These are phyloP conservation scores for Saxidomus purpurata DNA, from an alignment of 1,140 invertebrate genomes.

Conservation along the genomic window DNA sequence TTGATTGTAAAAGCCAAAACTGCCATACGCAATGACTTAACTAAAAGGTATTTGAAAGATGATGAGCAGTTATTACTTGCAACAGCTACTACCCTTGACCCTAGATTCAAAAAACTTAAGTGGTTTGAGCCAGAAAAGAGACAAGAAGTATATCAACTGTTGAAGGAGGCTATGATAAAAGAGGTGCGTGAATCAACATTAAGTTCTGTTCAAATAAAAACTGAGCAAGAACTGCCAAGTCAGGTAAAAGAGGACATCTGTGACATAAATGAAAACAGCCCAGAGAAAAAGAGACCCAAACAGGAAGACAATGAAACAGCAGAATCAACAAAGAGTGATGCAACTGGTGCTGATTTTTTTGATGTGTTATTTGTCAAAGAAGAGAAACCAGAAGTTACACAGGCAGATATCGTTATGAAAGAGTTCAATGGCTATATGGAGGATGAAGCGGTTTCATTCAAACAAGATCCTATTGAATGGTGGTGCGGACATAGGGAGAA, in stretches of 20 bases:
- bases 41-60: constrained; percentile 19
- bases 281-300: neutral
- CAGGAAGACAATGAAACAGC: neutral
- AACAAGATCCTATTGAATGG: constrained; percentile 52
- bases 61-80: neutral
- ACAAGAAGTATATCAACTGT: neutral
- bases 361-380: constrained; percentile 20
- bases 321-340: neutral
- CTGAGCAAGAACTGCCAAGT: neutral
- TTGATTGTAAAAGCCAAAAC: constrained; percentile 33
- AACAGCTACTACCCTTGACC: constrained; percentile 11
- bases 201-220: neutral
- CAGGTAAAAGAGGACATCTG: neutral
- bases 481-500: constrained; percentile 1
- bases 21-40: neutral
- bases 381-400: neutral
- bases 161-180: constrained; percentile 10
- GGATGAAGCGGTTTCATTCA: constrained; percentile 7
- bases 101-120: constrained; percentile 18
- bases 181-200: neutral
- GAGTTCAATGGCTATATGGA: constrained; percentile 44
- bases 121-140: constrained; percentile 14
- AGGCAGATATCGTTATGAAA: neutral
- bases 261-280: neutral
- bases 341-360: constrained; percentile 2